Evolutionary conservation across 2,888 invertebrate genomes (phyloP).

Genomic region (Spatulosminthurus flaviceps): DNA sequence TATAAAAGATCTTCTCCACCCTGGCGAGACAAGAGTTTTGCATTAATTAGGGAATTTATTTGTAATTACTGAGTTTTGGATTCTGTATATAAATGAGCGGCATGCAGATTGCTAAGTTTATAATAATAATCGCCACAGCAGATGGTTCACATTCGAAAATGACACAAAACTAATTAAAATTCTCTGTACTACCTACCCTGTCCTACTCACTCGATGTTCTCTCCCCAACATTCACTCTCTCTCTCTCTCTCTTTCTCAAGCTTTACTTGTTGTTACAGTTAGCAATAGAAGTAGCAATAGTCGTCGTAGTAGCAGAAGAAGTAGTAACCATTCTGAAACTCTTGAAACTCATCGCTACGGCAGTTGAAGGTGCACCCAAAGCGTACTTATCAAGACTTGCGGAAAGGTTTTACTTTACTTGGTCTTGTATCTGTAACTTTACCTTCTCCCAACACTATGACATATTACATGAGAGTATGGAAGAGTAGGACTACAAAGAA

Average conservation of each 20-base stretch:
- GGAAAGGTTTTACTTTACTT: neutral
- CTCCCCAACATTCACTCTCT: conserved; percentile 35
- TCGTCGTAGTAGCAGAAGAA: neutral
- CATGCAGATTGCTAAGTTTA: conserved; percentile 58
- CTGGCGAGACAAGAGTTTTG: conserved; percentile 57
- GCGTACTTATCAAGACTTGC: neutral
- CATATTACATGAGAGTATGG: too few relatives aligned
- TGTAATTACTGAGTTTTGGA: conserved; percentile 58
- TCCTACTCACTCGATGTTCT: conserved; percentile 28
- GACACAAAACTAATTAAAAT: conserved; percentile 61
- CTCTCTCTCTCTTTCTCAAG: conserved; percentile 12
- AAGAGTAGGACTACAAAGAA: too few relatives aligned
- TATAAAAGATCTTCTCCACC: conserved; percentile 44
- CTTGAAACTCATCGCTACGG: neutral
- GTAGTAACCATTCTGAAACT: conserved; percentile 7
- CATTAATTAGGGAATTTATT: conserved; percentile 60
- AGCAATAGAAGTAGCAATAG: neutral
- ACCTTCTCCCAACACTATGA: too few relatives aligned
- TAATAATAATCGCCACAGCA: conserved; percentile 57
- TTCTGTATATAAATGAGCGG: conserved; percentile 55
- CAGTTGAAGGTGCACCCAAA: conserved; percentile 2
- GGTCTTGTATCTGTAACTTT: neutral
- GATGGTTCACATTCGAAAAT: conserved; percentile 57
- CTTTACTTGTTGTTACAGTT: conserved; percentile 10
- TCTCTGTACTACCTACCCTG: conserved; percentile 49